Conservation (phyloP, 2,888 invertebrate genomes). For the Entomobrya proxima region DNA sequence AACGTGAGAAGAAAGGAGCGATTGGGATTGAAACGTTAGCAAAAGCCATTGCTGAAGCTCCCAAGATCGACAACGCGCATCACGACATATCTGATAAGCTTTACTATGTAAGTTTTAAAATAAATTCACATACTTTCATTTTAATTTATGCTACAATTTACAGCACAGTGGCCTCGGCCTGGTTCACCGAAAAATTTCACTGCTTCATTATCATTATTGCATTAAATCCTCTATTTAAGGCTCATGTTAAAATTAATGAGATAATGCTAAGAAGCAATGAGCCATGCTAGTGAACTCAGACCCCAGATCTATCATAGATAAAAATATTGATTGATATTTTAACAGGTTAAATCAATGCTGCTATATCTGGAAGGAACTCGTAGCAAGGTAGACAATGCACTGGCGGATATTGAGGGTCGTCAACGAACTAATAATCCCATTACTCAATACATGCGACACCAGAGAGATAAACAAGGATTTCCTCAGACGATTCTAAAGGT, state of each 20-base stretch:
- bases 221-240: too few species aligned
- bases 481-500: slow-evolving; percentile 87
- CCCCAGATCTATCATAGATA: not conserved
- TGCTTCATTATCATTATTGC: too few species aligned
- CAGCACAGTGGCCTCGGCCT: too few species aligned
- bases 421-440: slow-evolving; percentile 88
- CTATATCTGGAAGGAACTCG: slow-evolving; percentile 93
- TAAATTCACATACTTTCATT: too few species aligned
- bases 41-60: slow-evolving; percentile 89
- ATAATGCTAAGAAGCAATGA: too few species aligned
- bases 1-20: slow-evolving; percentile 91
- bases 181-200: too few species aligned
- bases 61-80: slow-evolving; percentile 91
- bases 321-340: not conserved
- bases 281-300: not conserved
- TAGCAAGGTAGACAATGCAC: slow-evolving; percentile 89
- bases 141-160: too few species aligned
- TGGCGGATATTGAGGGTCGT: slow-evolving; percentile 89
- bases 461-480: slow-evolving; percentile 92
- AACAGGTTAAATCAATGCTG: slow-evolving; percentile 93
- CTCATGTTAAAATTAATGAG: too few species aligned
- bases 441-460: slow-evolving; percentile 87
- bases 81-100: slow-evolving; percentile 94
- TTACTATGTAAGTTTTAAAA: slow-evolving; percentile 92
- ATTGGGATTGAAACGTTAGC: slow-evolving; percentile 93